Evolutionary conservation across 1,140 invertebrate species (phyloP), one percentile per base, ranked within the genome.

Genomic region (Pseudomyrmex pallidus): DNA sequence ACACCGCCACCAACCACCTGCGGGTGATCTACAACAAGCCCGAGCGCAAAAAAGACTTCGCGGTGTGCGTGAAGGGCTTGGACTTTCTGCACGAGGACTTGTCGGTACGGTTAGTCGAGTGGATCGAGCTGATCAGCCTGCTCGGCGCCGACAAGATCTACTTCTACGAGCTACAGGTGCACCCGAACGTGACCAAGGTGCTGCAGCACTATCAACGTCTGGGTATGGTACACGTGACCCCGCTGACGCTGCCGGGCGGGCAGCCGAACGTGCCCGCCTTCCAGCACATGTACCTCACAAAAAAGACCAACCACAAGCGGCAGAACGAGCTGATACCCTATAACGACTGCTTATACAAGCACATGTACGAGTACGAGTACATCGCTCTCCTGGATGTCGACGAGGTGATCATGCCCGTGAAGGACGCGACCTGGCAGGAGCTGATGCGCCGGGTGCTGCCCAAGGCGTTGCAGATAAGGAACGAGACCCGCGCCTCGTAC

Each of bases 271-370:
- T 98, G 8, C 98, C 97, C 0, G 96, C 96, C 0, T 96, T 98
- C 70, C 97, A 98, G 90, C 98, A 98, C 92, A 95, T 98, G 92
- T 99, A 98, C 89, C 95, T 99, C 5, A 97, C 97, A 62, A 98
- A 98, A 91, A 98, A 98, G 92, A 97, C 97, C 1, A 98, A 97
- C 90, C 96, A 98, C 93, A 99, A 99, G 92, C 94, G 98, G 12
- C 98, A 99, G 91, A 98, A 99, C 93, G 98, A 99, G 93, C 95
- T 99, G 54, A 98, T 99, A 87, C 98, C 98, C 0, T 99, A 99
- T 95, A 99, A 99, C 93, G 98, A 99, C 92, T 99, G 98, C 91
- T 95, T 99, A 5, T 99, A 99, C 94, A 97, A 98, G 88, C 97
- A 99, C 91, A 96, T 98, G 94, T 98, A 98, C 91, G 95, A 96